Base-by-base conservation (phyloP, 1,140 invertebrate species). In the Neuroterus valhalla region DNA sequence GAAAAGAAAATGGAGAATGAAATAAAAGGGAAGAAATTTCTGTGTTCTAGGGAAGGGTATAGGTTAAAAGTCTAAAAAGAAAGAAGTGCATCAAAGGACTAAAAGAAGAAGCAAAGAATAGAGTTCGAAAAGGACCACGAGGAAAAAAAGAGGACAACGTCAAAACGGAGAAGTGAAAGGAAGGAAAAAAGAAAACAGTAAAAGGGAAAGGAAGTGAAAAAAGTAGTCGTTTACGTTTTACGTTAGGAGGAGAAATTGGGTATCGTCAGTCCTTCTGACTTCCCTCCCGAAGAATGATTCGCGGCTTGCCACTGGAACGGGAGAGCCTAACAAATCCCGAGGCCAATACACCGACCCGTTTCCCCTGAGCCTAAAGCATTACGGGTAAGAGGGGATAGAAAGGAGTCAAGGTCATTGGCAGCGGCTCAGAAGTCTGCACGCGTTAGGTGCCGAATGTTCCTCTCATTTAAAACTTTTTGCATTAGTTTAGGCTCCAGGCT, bases 341-440 rank as follows among this genome's bases (percentile, higher is more conserved):
- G 55, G 23, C 55, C 55, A 23, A 62, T 62, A 62, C 55, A 62
- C 55, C 55, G 55, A 62, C 55, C 23, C 55, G 55, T 62, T 62
- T 62, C 55, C 23, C 55, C 23, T 23, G 55, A 62, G 55, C 31
- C 55, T 31, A 23, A 50, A 50, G 21, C 48, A 50, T 50, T 50
- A 50, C 48, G 48, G 19, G 48, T 50, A 17, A 62, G 26, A 62
- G 21, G 55, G 31, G 23, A 62, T 31, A 31, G 55, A 62, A 62
- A 23, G 55, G 55, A 62, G 55, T 38, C 55, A 62, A 62, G 55
- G 55, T 62, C 55, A 62, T 62, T 62, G 55, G 55, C 55, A 62
- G 55, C 55, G 15, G 26, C 55, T 62, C 31, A 31, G 21, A 62
- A 62, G 55, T 62, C 55, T 62, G 55, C 31, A 23, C 55, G 31